Evolutionary conservation across 2,888 invertebrate species (phyloP).

Genomic region (Plagiodera versicolora): DNA sequence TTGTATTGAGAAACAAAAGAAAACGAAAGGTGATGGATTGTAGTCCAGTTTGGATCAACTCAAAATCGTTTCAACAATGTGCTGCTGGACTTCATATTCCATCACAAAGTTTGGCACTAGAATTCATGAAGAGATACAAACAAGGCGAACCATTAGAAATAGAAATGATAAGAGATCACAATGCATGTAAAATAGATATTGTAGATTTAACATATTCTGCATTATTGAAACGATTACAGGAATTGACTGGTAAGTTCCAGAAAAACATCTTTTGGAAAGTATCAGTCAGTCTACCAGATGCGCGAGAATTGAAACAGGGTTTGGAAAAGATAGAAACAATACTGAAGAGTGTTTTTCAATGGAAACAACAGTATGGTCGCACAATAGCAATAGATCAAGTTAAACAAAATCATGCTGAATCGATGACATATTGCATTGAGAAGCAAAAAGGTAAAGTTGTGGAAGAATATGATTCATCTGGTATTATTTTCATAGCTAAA

Average conservation of each 20-base stretch:
- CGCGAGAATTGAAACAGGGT: constrained; percentile 37
- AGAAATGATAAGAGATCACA: constrained; percentile 24
- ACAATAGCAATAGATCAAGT: constrained; percentile 44
- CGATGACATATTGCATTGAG: constrained; percentile 48
- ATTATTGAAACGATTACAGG: constrained; percentile 39
- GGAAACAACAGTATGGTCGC: constrained; percentile 46
- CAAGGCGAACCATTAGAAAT: constrained; percentile 49
- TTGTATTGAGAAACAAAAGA: constrained; percentile 50
- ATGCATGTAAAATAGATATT: constrained; percentile 41
- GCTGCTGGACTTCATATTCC: constrained; percentile 55
- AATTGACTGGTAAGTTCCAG: constrained; percentile 37
- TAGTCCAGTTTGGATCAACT: constrained; percentile 61
- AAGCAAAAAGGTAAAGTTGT: constrained; percentile 40
- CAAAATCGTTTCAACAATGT: constrained; percentile 50
- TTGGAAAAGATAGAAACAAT: constrained; percentile 35
- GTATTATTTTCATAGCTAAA: constrained; percentile 48
- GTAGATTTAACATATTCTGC: constrained; percentile 39
- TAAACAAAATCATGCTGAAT: constrained; percentile 32
- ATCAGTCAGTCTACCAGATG: constrained; percentile 61
- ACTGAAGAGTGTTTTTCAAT: constrained; percentile 38
- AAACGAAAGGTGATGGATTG: constrained; percentile 59
- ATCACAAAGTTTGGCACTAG: constrained; percentile 54
- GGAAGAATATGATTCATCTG: constrained; percentile 42
- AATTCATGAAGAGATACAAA: constrained; percentile 57
- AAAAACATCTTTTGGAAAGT: constrained; percentile 64